Percentiles rank a stretch among this genome's conserved stretches.
phyloP scores from a whole-genome alignment of 2,888 invertebrate genomes.

The Amiota minor region DNA sequence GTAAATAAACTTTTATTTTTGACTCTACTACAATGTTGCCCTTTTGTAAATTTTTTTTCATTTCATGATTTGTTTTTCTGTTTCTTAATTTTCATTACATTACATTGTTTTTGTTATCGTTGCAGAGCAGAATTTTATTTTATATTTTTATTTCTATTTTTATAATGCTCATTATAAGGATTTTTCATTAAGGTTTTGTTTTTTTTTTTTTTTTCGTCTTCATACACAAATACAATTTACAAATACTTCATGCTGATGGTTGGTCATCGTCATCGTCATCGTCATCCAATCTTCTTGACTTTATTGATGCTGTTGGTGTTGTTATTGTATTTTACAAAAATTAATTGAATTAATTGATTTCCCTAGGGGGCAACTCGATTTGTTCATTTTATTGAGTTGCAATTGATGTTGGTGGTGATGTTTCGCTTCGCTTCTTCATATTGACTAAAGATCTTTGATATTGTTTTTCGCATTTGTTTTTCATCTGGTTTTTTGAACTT shows the following conservation, averaged over 20 bases:
- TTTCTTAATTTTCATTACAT: background rate
- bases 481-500: no score
- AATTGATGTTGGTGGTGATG: no score
- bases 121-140: constrained; percentile 3
- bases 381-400: no score
- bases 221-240: no score
- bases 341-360: constrained; percentile 32
- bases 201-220: background rate
- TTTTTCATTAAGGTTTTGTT: background rate
- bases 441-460: no score
- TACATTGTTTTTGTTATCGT: background rate
- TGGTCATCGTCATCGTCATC: no score
- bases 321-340: constrained; percentile 11
- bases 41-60: background rate
- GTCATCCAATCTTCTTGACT: background rate
- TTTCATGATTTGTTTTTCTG: constrained; percentile 11
- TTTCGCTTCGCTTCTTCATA: no score
- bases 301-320: background rate
- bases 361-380: background rate
- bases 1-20: constrained; percentile 65
- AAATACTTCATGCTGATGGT: background rate
- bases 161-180: constrained; percentile 2
- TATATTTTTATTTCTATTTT: background rate
- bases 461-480: no score
- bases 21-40: constrained; percentile 21